Conservation (phyloP, 2,113 vertebrate species). For the Chloroceryle aenea region DNA sequence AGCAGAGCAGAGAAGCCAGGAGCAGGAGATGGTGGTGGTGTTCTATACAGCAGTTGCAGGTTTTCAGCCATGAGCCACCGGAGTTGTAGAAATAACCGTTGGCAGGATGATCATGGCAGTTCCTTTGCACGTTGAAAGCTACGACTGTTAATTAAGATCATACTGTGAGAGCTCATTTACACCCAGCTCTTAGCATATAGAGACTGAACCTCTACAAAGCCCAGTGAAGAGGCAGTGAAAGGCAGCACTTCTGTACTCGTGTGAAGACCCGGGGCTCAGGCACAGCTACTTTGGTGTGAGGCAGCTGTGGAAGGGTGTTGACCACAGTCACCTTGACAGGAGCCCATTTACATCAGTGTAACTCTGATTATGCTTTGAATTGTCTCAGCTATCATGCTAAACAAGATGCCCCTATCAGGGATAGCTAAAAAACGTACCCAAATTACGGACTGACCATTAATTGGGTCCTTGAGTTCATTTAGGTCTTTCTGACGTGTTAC, state of each 20-base stretch:
- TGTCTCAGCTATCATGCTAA: not conserved
- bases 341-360: accelerated
- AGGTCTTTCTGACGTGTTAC: not conserved
- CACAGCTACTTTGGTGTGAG: accelerated
- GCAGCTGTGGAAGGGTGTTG: not conserved
- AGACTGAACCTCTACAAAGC: not conserved
- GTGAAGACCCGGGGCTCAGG: not conserved
- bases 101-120: not conserved
- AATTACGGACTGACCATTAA: not conserved
- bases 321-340: not conserved
- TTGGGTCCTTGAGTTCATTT: not conserved
- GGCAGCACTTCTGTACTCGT: not conserved
- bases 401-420: not conserved
- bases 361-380: not conserved
- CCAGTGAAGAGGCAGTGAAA: not conserved
- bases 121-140: not conserved
- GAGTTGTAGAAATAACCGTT: not conserved
- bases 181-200: not conserved
- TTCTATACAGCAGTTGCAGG: not conserved
- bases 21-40: not conserved
- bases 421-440: not conserved
- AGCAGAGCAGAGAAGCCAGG: not conserved
- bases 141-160: not conserved
- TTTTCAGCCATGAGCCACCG: not conserved
- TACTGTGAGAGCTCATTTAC: not conserved